Percentiles rank a stretch among this genome's conserved stretches.
These are phyloP conservation scores for Callipepla californica DNA, from an alignment of 2,113 vertebrate species.

Conservation along the genomic window DNA sequence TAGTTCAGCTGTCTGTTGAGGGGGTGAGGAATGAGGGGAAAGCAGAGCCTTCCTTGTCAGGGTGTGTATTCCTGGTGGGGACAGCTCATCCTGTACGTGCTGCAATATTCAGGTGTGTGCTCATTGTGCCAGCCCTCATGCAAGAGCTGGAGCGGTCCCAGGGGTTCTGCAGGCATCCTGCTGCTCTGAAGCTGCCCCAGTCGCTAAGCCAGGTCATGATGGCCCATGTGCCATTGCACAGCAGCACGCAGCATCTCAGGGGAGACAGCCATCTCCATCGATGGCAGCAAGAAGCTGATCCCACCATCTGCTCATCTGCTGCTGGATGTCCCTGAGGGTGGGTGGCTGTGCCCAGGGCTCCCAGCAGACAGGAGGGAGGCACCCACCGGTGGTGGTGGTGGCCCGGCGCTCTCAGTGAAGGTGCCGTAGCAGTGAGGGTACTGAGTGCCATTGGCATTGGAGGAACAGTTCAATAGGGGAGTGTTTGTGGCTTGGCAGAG, in stretches of 20 bases:
- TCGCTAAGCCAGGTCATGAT: no score
- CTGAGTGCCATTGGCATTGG: neutral
- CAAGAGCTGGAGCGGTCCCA: neutral
- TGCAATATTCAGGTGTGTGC: neutral
- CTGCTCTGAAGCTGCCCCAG: neutral
- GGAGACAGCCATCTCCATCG: neutral
- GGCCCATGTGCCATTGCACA: fast-evolving
- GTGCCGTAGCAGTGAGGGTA: neutral
- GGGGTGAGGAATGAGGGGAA: neutral
- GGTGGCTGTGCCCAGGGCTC: no score
- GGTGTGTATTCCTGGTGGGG: neutral
- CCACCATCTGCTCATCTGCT: neutral
- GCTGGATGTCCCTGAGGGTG: no score
- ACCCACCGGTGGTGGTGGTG: neutral
- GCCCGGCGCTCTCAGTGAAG: neutral
- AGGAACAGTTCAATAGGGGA: neutral
- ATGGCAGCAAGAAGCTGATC: neutral
- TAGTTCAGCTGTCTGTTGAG: neutral
- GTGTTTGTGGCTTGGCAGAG: neutral
- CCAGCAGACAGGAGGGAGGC: neutral
- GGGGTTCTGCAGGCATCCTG: neutral
- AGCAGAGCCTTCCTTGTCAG: neutral
- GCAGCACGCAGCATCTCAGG: neutral
- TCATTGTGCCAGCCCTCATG: neutral
- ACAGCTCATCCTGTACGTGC: neutral